A percentile compares a stretch with the other conserved stretches of the same genome.
These are phyloP conservation scores for Pycnonotus jocosus DNA, from an alignment of 2,113 vertebrate species.

Conservation along the genomic window DNA sequence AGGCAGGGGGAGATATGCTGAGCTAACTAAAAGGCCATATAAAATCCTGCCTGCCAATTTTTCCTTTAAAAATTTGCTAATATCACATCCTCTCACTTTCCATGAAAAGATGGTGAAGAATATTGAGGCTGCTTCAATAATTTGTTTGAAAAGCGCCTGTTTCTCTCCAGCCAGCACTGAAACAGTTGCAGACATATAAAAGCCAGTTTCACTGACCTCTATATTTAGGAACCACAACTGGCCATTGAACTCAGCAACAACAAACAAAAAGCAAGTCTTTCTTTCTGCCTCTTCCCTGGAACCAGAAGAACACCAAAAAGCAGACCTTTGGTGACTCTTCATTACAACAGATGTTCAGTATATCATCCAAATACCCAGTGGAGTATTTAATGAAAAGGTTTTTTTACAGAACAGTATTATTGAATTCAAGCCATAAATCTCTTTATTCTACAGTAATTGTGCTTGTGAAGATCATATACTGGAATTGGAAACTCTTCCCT, in stretches of 20 bases:
- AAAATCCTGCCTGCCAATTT: not conserved
- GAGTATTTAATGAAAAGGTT: not conserved
- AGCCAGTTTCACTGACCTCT: not conserved
- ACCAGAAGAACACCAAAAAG: not conserved
- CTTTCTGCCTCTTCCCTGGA: not conserved
- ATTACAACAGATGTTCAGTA: not conserved
- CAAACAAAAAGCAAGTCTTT: not conserved
- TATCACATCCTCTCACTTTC: not conserved
- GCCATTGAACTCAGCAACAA: not conserved
- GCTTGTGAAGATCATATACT: not conserved
- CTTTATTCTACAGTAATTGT: not conserved
- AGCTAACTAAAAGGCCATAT: not conserved
- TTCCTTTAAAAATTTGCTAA: not conserved
- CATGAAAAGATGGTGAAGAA: not conserved
- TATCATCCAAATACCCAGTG: not conserved
- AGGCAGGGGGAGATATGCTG: not conserved
- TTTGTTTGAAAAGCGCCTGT: not conserved
- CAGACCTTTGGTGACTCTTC: not conserved
- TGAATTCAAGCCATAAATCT: not conserved
- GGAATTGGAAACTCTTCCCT: not conserved
- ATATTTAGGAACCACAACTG: not conserved
- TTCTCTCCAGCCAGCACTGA: not conserved
- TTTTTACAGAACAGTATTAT: not conserved
- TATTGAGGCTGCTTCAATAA: not conserved
- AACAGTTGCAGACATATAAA: not conserved